Evolutionary conservation across 2,888 invertebrate genomes (phyloP).

Genomic region (Eumerus sabulonum): DNA sequence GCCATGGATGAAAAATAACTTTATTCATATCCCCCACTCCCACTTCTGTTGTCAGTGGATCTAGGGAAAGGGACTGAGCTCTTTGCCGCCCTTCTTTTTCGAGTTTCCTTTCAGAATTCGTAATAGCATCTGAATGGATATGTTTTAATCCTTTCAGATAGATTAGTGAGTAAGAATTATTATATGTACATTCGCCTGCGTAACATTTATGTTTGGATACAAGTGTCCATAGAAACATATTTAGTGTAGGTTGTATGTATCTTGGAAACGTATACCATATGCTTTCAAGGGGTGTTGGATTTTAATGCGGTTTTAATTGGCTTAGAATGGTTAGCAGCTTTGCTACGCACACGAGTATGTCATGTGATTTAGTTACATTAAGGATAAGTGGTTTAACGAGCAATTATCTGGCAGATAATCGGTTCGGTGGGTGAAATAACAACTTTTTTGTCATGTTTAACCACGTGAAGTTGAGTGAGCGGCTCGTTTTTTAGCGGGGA

Average conservation of each 20-base stretch:
- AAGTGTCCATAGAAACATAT: conserved; percentile 1
- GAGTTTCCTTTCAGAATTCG: conserved; percentile 32
- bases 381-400: conserved; percentile 4
- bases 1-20: conserved; percentile 49
- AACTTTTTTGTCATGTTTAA: no score
- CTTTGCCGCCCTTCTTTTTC: conserved; percentile 3
- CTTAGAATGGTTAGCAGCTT: conserved; percentile 4
- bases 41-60: conserved; percentile 37
- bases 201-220: no score
- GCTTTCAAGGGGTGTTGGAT: conserved; percentile 30
- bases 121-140: conserved; percentile 50
- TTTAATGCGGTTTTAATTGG: conserved; percentile 49
- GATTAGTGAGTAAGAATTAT: conserved; percentile 57
- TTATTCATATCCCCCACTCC: conserved; percentile 50
- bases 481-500: no score
- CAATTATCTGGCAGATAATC: conserved; percentile 1
- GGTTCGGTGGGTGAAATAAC: no score
- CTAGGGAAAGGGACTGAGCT: no score
- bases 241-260: conserved; percentile 27
- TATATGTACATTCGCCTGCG: no score
- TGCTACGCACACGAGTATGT: background rate
- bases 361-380: conserved; percentile 24
- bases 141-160: conserved; percentile 60
- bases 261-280: conserved; percentile 17
- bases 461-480: no score